Evolutionary conservation across 2,888 invertebrate genomes (phyloP), one percentile per base, ranked within the genome.

Genomic region (Scaptomyza parva): DNA sequence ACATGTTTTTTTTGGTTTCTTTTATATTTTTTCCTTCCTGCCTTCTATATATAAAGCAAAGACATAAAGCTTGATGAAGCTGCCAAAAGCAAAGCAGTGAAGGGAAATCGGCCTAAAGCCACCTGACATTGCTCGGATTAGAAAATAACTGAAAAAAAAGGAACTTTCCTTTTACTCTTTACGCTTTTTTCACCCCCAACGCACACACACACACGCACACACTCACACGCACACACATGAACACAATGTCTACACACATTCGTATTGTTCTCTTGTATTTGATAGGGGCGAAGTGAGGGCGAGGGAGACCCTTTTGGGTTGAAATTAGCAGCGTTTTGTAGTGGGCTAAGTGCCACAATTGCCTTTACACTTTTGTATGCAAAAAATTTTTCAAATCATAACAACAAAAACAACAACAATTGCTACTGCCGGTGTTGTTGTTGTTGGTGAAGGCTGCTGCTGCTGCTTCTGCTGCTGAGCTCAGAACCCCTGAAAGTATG

Each of bases 251-350:
- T n/a, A n/a, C 17, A 28, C 18, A 14, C 2, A 12, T 30, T 11
- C 12, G 24, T 11, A 4, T 2, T 14, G 18, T n/a, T n/a, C n/a
- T n/a, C n/a, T n/a, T n/a, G 44, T 6, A 4, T 11, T n/a, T 22
- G 26, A 5, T 51, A 22, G 22, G 5, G 22, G n/a, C n/a, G n/a
- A n/a, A n/a, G n/a, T n/a, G n/a, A n/a, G 44, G 40, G 59, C 59
- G 41, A 43, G 59, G 45, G 41, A 43, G 59, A 47, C 65, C 75
- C 70, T 70, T n/a, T n/a, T 61, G 67, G 70, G 65, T 59, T 50
- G 65, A 78, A 81, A 87, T 82, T 87, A 82, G 81, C 64, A 58
- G 59, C 64, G 59, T 76, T 85, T 85, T 85, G 60, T 72, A 81
- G 85, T 70, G 67, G 65, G 50, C 40, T 62, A 75, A 75, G 76